A percentile compares a stretch with the other conserved stretches of the same genome.
Evolutionary conservation across 2,888 invertebrate genomes (phyloP).

Genomic region (Chalcosyrphus nemorum): DNA sequence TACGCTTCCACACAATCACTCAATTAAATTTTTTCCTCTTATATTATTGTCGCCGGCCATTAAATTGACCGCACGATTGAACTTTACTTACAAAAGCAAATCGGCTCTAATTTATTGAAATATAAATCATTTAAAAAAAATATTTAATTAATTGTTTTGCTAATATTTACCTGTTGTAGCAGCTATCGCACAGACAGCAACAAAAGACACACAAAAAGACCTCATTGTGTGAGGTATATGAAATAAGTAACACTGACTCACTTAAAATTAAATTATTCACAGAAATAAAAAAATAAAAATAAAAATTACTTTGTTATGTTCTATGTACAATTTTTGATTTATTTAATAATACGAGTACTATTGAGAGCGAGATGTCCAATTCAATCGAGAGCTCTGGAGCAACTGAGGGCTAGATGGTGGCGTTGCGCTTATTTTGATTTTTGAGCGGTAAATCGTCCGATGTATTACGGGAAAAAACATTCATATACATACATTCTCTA

Average conservation of each 20-base stretch:
- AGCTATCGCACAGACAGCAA: conserved; percentile 38
- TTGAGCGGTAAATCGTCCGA: conserved; percentile 5
- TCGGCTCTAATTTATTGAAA: background rate
- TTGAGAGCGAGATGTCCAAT: conserved; percentile 10
- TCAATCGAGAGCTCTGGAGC: conserved; percentile 51
- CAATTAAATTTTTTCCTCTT: too few species aligned
- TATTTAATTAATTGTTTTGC: background rate
- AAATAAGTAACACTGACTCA: background rate
- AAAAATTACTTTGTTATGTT: background rate
- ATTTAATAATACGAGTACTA: background rate
- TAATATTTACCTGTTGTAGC: conserved; percentile 53
- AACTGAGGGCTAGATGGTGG: conserved; percentile 27
- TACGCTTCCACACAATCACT: background rate
- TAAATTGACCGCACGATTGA: conserved; percentile 16
- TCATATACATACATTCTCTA: background rate
- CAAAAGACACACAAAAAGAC: conserved; percentile 33
- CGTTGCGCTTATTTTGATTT: conserved; percentile 23
- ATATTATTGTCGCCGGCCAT: conserved; percentile 1
- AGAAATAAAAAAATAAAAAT: conserved; percentile 13
- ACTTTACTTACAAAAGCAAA: background rate
- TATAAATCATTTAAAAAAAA: background rate
- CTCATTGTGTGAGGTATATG: conserved; percentile 29
- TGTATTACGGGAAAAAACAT: conserved; percentile 19
- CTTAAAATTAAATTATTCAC: conserved; percentile 11
- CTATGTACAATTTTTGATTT: background rate